Base-by-base conservation (phyloP, 2,888 invertebrate species). In the Erannis defoliaria region DNA sequence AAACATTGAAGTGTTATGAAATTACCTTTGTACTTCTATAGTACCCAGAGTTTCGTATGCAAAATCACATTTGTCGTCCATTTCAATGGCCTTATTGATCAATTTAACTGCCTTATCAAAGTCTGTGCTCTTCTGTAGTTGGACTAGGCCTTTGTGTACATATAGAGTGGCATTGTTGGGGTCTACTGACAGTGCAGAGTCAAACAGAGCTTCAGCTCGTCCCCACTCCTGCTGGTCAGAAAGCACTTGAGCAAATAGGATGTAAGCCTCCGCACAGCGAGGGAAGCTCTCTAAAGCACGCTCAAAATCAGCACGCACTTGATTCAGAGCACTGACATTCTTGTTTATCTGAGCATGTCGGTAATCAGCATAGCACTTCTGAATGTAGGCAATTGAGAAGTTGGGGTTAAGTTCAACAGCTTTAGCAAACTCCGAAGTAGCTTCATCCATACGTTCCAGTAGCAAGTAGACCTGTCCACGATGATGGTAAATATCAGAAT, bases 41-140 rank as follows among this genome's bases (percentile, higher is more conserved):
- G 98, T 98, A 72, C 98, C 99, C 65, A 99, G 93, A 43, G 98
- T 98, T 93, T 99, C 99, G 86, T 97, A 98, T 8, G 98, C 99
- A 93, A 98, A 96, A 89, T 98, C 97, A 93, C 98, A 99, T 85
- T 97, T 97, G 51, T 97, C 96, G 90, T 99, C 99, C 75, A 98
- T 94, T 81, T 96, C 95, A 70, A 99, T 95, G 0, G 98, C 98
- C 84, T 96, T 95, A 67, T 95, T 95, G 77, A 99, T 96, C 62
- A 96, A 92, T 69, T 95, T 93, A 0, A 97, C 94, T 19, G 98
- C 97, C 77, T 95, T 95, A 10, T 96, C 95, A 64, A 97, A 94
- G 78, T 98, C 96, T 60, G 96, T 96, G 71, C 95, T 96, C 95
- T 97, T 97, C 80, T 98, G 98, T 57, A 99, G 90, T 72, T 96